phyloP scores from a whole-genome alignment of 1,140 invertebrate genomes.

The Apolygus lucorum region DNA sequence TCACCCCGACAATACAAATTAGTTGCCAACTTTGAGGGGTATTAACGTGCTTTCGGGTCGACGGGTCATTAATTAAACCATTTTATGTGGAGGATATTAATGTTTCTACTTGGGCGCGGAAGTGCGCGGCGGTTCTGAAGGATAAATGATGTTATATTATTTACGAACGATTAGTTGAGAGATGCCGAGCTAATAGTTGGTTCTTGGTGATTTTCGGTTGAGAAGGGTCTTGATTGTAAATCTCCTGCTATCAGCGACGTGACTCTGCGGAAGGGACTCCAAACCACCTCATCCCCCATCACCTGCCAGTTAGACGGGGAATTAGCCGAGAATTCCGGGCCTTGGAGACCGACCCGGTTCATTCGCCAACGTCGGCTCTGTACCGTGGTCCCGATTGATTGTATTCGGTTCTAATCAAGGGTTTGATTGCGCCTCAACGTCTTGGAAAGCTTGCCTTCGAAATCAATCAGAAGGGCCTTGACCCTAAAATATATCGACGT shows the following conservation, averaged over 20 bases:
- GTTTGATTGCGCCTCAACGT: no score
- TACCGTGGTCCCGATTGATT: no score
- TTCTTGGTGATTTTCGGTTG: background rate
- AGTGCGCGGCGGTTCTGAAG: background rate
- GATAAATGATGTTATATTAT: slow-evolving; percentile 14
- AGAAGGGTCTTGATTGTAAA: background rate
- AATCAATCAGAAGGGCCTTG: no score
- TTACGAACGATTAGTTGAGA: slow-evolving; percentile 9
- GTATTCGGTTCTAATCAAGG: no score
- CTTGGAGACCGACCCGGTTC: no score
- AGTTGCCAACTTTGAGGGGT: background rate
- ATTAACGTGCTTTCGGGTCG: background rate
- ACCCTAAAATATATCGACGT: no score
- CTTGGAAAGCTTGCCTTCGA: no score
- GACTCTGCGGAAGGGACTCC: no score
- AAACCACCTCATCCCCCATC: background rate
- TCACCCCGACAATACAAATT: background rate
- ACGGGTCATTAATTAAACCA: slow-evolving; percentile 6
- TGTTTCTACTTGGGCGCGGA: background rate
- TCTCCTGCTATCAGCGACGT: slow-evolving; percentile 1
- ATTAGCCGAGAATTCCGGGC: no score
- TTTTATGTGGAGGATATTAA: slow-evolving; percentile 10
- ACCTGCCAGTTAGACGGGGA: no score
- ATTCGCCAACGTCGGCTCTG: no score
- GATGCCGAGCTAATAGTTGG: slow-evolving; percentile 1